Evolutionary conservation across 2,888 invertebrate species (phyloP), one percentile per base, ranked within the genome.

Genomic region (Metallyticus violacea): DNA sequence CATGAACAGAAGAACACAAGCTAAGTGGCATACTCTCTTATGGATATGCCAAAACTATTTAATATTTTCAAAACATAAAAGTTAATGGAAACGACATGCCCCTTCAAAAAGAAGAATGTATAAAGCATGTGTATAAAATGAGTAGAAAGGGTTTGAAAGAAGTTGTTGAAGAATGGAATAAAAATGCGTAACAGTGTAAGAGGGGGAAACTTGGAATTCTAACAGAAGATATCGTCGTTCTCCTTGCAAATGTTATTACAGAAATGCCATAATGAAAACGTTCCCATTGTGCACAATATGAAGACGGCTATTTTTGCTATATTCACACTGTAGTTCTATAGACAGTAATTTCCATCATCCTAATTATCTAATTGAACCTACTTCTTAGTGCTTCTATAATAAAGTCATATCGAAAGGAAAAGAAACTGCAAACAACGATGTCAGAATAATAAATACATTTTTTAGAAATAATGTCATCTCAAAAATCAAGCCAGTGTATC

Each of bases 71-170:
- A 28, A 7, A 81, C 9, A 25, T 77, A 26, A 27, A 81, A 15
- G 30, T 79, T n/a, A 85, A 85, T 85, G 87, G 87, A 7, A 26
- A 81, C 28, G 78, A 81, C n/a, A 26, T 62, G 25, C 27, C 26
- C 25, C 86, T 85, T 77, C 22, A 40, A 4, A 87, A 88, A 84
- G 86, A 88, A 62, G 86, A 88, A 40, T 87, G 88, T 85, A 28
- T 88, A 9, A 88, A 88, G 85, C 87, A 88, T 28, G 86, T 77
- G 2, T 77, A 62, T n/a, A 86, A n/a, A n/a, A n/a, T n/a, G n/a
- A n/a, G n/a, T n/a, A n/a, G n/a, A 88, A 81, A 28, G 87, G 81
- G 7, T 87, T 25, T 88, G 85, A 86, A 82, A n/a, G 6, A 2
- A 5, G 27, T 77, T 76, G 84, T 85, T 2, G 27, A 86, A 26